These are phyloP conservation scores for Nomada fabriciana DNA, from an alignment of 2,888 invertebrate species.

Conservation along the genomic window DNA sequence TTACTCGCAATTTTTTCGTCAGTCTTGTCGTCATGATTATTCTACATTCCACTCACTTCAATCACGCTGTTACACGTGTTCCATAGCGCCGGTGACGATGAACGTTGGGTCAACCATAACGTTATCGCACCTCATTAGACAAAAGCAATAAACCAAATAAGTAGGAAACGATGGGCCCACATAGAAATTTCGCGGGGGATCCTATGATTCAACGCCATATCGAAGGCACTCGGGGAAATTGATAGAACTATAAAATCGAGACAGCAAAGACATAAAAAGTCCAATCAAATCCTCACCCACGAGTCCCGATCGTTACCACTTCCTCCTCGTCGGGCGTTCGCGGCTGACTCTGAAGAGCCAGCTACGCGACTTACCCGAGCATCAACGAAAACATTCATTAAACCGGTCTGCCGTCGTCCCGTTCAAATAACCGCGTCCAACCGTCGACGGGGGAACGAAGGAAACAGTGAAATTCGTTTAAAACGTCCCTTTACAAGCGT, in stretches of 20 bases:
- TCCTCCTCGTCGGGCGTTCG: background rate
- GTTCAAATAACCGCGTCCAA: slow-evolving; percentile 28
- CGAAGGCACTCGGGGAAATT: background rate
- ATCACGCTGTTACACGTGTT: too few relatives aligned
- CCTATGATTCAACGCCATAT: background rate
- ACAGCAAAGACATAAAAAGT: background rate
- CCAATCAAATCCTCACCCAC: slow-evolving; percentile 19
- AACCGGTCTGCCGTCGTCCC: slow-evolving; percentile 19
- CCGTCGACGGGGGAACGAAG: slow-evolving; percentile 13
- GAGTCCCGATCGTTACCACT: slow-evolving; percentile 7
- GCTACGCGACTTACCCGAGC: background rate
- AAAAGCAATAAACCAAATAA: too few relatives aligned
- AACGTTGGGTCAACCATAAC: too few relatives aligned
- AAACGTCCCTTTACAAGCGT: slow-evolving; percentile 30
- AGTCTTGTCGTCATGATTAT: too few relatives aligned
- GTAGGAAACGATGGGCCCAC: too few relatives aligned
- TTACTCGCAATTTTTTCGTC: too few relatives aligned
- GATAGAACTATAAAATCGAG: slow-evolving; percentile 14
- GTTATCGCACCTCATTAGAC: too few relatives aligned
- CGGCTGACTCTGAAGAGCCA: background rate
- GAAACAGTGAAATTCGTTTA: slow-evolving; percentile 31
- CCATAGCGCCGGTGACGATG: too few relatives aligned
- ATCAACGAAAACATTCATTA: slow-evolving; percentile 47
- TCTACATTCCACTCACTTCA: too few relatives aligned
- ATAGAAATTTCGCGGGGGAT: background rate